Conservation (phyloP, 2,888 invertebrate species). For the Mesochorus sp. region DNA sequence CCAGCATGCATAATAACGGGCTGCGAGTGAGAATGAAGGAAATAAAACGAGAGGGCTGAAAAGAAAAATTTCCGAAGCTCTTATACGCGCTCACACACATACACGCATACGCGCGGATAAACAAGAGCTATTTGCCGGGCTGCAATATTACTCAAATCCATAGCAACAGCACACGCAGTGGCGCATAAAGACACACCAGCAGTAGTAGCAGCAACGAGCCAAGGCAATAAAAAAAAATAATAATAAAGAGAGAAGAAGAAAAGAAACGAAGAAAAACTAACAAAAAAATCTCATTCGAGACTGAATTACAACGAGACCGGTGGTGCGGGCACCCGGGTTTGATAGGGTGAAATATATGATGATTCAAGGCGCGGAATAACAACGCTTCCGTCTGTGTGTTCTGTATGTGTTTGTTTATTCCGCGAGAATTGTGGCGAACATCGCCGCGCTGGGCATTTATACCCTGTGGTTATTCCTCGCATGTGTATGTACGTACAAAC, state of each 20-base stretch:
- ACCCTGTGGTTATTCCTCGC: not conserved
- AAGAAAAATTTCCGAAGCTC: slow-evolving; percentile 28
- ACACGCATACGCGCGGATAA: too few relatives aligned
- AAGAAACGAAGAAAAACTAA: too few relatives aligned
- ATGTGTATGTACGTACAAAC: not conserved
- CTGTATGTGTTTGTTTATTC: not conserved
- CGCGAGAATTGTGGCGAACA: slow-evolving; percentile 8
- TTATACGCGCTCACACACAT: too few relatives aligned
- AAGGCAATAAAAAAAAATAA: slow-evolving; percentile 9
- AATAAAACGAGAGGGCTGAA: not conserved
- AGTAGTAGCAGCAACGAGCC: not conserved
- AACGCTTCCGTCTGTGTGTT: not conserved
- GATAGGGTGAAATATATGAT: slow-evolving; percentile 21
- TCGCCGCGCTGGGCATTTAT: slow-evolving; percentile 7
- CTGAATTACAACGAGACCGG: not conserved
- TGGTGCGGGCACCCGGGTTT: slow-evolving; percentile 1
- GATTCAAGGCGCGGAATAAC: slow-evolving; percentile 24
- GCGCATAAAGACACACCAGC: too few relatives aligned
- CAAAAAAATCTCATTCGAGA: slow-evolving; percentile 18
- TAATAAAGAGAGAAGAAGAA: not conserved
- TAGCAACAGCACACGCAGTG: too few relatives aligned
- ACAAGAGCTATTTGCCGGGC: not conserved
- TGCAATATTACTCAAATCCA: slow-evolving; percentile 2
- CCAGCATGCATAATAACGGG: slow-evolving; percentile 2
- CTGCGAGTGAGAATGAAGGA: not conserved